phyloP scores from a whole-genome alignment of 2,113 vertebrate genomes.

The Labeo catla region DNA sequence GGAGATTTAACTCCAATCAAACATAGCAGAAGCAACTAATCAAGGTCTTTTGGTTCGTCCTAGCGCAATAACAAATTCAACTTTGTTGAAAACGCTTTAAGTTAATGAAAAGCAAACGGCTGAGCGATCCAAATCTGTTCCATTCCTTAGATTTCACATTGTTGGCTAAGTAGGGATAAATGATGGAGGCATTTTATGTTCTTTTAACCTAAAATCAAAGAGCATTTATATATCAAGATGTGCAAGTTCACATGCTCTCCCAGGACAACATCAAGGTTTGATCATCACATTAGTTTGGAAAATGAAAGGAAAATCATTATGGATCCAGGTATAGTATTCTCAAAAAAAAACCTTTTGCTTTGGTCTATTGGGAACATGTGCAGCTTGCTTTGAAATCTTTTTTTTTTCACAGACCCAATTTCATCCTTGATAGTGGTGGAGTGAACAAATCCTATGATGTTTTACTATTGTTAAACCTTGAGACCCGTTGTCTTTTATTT shows the following conservation, averaged over 20 bases:
- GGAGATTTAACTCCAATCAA: slow-evolving; percentile 10
- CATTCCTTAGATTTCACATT: slow-evolving; percentile 15
- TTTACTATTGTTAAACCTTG: neutral
- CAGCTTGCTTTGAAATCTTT: neutral
- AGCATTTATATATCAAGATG: neutral
- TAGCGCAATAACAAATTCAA: neutral
- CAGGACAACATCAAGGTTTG: neutral
- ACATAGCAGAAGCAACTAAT: neutral
- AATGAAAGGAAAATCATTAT: slow-evolving; percentile 18
- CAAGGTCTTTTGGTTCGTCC: neutral
- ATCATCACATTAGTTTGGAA: neutral
- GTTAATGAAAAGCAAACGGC: neutral
- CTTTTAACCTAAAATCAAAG: slow-evolving; percentile 1
- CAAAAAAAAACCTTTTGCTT: neutral
- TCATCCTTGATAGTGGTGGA: neutral
- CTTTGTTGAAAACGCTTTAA: neutral
- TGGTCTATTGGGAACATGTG: neutral
- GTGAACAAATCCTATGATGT: slow-evolving; percentile 27
- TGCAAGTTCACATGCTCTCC: neutral
- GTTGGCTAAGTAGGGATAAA: neutral
- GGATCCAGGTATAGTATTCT: neutral
- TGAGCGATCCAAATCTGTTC: neutral
- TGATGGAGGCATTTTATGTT: slow-evolving; percentile 8
- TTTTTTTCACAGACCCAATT: neutral
- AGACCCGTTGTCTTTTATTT: slow-evolving; percentile 11